These are phyloP conservation scores for Siphlonurus alternatus DNA, from an alignment of 2,888 invertebrate species.

Conservation along the genomic window DNA sequence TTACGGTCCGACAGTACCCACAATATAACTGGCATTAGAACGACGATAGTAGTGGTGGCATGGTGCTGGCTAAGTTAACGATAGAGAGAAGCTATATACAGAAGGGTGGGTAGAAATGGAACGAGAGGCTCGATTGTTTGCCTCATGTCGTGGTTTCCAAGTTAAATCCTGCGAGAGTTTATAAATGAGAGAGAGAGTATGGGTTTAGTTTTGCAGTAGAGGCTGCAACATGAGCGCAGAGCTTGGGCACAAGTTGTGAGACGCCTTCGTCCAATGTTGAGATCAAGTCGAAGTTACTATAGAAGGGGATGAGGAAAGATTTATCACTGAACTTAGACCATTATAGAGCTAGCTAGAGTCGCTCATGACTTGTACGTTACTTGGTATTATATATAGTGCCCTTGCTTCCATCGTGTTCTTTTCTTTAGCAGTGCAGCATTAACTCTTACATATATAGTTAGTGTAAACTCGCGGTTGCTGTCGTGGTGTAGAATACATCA, in stretches of 20 bases:
- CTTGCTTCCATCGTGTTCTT: too few relatives aligned
- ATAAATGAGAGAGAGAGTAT: neutral
- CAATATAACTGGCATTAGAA: neutral
- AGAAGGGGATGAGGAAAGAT: neutral
- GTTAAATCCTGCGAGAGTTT: neutral
- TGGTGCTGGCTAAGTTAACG: neutral
- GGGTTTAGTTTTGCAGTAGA: neutral
- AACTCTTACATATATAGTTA: neutral
- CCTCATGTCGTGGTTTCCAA: neutral
- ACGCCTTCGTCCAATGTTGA: neutral
- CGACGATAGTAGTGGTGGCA: too few relatives aligned
- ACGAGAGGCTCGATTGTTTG: neutral
- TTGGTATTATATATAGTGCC: too few relatives aligned
- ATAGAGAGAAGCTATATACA: neutral
- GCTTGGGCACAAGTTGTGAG: neutral
- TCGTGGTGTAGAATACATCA: too few relatives aligned
- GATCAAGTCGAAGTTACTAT: neutral
- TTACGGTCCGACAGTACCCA: neutral
- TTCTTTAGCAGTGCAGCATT: too few relatives aligned
- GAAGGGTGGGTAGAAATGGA: neutral
- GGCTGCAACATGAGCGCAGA: too few relatives aligned
- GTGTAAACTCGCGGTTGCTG: too few relatives aligned
- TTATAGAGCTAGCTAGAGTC: neutral
- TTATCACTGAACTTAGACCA: neutral
- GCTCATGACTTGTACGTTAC: neutral